Percentiles rank a stretch among this genome's conserved stretches.
These are phyloP conservation scores for Coelinius sp. DNA, from an alignment of 2,888 invertebrate species.

Conservation along the genomic window DNA sequence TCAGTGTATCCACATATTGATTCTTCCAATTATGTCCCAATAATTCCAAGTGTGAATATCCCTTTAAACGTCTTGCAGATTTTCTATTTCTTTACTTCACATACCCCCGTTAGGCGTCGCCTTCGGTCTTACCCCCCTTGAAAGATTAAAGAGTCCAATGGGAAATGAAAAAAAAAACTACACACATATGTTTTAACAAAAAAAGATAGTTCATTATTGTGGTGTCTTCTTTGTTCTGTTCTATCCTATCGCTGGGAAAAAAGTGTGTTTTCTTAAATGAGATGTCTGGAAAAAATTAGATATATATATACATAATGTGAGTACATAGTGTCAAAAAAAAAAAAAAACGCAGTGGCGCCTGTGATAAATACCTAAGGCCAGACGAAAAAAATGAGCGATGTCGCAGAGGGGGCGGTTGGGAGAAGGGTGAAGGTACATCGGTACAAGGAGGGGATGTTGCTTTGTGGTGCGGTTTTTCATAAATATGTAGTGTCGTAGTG, in stretches of 20 bases:
- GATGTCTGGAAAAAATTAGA: not conserved
- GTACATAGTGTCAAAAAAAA: not conserved
- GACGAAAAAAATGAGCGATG: constrained; percentile 3
- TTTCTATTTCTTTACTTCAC: not conserved
- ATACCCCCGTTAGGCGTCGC: constrained; percentile 1
- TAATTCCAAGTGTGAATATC: constrained; percentile 29
- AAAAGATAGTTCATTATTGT: not conserved
- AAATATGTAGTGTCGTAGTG: not conserved
- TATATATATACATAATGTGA: constrained; percentile 5
- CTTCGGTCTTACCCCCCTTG: not conserved
- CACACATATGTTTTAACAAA: not conserved
- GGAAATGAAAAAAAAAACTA: not conserved
- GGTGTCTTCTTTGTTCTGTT: not conserved
- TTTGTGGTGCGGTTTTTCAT: not conserved
- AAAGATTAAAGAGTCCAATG: not conserved
- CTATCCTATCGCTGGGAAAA: not conserved
- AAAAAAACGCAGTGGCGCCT: constrained; percentile 16
- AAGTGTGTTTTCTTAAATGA: not conserved
- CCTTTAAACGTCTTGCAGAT: constrained; percentile 39
- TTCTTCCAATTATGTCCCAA: not conserved
- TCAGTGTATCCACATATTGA: not conserved
- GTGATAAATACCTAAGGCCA: constrained; percentile 19
- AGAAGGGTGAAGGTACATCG: not conserved
- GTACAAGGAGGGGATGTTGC: constrained; percentile 18
- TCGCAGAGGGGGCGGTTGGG: not conserved